Conservation (phyloP, 2,113 vertebrate species). For the Catharus bicknelli region DNA sequence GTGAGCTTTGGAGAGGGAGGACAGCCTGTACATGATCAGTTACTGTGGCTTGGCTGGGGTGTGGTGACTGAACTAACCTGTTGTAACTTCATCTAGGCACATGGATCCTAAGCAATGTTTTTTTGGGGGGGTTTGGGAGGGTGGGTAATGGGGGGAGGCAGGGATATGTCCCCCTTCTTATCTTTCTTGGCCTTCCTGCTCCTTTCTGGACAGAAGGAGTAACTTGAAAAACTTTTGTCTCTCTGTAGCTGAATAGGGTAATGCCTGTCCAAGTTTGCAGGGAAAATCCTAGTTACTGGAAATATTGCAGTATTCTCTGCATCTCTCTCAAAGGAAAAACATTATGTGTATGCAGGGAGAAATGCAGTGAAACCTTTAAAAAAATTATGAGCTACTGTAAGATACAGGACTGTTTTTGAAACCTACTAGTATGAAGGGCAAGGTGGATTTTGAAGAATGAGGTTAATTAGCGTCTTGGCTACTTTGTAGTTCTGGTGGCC, state of each 20-base stretch:
- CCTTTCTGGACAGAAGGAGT: not conserved
- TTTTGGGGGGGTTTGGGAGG: no score
- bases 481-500: not conserved
- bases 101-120: rapidly evolving
- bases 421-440: not conserved
- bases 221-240: not conserved
- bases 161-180: not conserved
- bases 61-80: not conserved
- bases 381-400: not conserved
- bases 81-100: not conserved
- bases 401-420: not conserved
- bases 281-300: not conserved
- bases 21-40: not conserved
- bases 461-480: not conserved
- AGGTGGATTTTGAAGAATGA: slow-evolving; percentile 8
- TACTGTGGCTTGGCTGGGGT: not conserved
- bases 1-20: not conserved
- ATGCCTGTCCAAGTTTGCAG: not conserved
- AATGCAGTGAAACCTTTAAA: not conserved
- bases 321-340: not conserved
- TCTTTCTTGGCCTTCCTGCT: not conserved
- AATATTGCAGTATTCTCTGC: not conserved
- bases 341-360: not conserved
- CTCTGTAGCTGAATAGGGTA: not conserved
- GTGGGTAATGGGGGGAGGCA: rapidly evolving